Base-by-base conservation (phyloP, 2,888 invertebrate species). In the Hemicrepidius hirtus region DNA sequence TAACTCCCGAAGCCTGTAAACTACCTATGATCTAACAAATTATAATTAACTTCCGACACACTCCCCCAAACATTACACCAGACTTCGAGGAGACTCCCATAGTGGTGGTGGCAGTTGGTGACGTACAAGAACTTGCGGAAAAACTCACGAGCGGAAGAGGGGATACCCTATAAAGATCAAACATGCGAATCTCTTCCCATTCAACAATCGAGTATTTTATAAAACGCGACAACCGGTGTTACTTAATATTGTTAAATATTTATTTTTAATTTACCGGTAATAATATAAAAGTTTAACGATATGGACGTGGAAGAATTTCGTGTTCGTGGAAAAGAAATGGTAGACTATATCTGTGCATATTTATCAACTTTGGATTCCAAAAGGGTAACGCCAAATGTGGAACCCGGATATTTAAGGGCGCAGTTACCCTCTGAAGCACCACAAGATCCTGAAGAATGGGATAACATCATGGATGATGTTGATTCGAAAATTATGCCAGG, bases 401-500 rank as follows among this genome's bases (percentile, higher is more conserved):
- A 97, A 82, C 97, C 98, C 0, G 97, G 97, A 3, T 98, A 97
- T 55, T 55, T 75, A 32, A 89, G 92, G 69, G 90, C 92, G 37
- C 88, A 95, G 76, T 85, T 97, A 74, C 97, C 97, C 0, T 83
- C 89, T 5, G 93, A 94, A 80, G 94, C 97, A 0, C 98, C 98
- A 0, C 86, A 91, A 49, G 89, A 94, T 50, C 94, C 95, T 0
- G 97, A 98, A 83, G 85, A 91, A 65, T 98, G 97, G 96, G 93
- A 95, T 64, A 88, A 90, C 63, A 97, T 98, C 75, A 96, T 98
- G 94, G 88, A 86, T 12, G 98, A 98, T 82, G 94, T 97, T 37
- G 96, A 97, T 84, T 90, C 90, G 71, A 96, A 95, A 87, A 97
- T 97, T 81, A 96, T 97, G 96, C 96, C 96, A 0, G 97, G 97